phyloP scores from a whole-genome alignment of 2,888 invertebrate species.

The Cerceris rybyensis region DNA sequence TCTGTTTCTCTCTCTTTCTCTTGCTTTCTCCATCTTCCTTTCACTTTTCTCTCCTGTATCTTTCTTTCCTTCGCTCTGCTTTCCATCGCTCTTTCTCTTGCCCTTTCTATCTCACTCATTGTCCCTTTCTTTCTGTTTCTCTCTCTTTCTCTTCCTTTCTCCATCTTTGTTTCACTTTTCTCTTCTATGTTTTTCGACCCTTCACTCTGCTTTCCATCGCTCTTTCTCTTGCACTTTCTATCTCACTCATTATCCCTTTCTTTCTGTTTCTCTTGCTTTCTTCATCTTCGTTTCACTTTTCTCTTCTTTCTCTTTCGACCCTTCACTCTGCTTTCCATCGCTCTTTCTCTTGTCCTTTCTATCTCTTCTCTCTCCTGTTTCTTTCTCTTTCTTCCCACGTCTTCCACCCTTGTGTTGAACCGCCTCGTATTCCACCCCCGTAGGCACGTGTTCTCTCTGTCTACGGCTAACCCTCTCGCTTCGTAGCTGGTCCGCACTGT shows the following conservation, averaged over 20 bases:
- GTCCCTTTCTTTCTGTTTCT: too few species aligned
- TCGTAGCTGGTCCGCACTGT: neutral
- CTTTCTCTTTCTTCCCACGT: neutral
- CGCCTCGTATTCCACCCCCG: neutral
- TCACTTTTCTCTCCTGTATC: neutral
- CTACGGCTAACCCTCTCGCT: neutral
- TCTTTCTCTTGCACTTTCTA: neutral
- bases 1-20: neutral
- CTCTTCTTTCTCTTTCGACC: neutral
- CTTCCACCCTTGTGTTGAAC: neutral
- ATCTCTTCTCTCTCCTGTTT: neutral
- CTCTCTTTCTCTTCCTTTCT: too few species aligned
- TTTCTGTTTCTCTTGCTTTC: neutral
- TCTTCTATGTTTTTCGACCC: too few species aligned
- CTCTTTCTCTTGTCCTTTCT: neutral
- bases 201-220: neutral
- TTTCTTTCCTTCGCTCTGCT: neutral
- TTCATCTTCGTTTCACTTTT: neutral
- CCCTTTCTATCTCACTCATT: too few species aligned
- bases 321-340: neutral
- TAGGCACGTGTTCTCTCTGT: neutral
- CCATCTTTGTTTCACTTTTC: too few species aligned
- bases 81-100: too few species aligned
- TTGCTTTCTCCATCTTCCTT: too few species aligned
- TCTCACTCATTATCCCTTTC: too few species aligned